Evolutionary conservation across 2,113 vertebrate genomes (phyloP).

Genomic region (Azemiops feae): DNA sequence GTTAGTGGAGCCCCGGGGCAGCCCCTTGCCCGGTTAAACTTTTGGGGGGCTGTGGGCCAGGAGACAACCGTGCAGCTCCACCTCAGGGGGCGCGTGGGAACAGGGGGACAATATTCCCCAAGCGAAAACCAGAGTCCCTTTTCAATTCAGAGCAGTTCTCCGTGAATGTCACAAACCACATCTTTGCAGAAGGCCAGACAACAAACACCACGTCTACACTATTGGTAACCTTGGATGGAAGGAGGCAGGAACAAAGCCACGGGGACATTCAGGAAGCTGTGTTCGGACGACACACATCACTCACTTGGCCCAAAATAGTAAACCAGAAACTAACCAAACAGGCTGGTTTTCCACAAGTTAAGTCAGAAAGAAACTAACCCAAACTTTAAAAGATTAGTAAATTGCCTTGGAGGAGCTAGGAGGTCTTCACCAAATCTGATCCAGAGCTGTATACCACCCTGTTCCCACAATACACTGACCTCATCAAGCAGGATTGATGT

Average conservation of each 20-base stretch:
- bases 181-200: not conserved
- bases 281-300: not conserved
- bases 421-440: too few species aligned
- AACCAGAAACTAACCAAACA: not conserved
- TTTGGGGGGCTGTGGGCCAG: not conserved
- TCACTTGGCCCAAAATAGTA: not conserved
- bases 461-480: not conserved
- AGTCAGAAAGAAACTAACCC: not conserved
- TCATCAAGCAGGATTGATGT: not conserved
- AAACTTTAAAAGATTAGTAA: not conserved
- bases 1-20: not conserved
- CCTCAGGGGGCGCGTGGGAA: not conserved
- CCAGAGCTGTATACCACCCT: not conserved
- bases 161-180: too few species aligned
- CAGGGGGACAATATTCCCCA: not conserved
- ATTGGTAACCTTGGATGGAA: not conserved
- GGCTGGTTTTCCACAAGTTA: not conserved
- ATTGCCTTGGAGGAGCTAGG: not conserved
- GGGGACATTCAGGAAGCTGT: not conserved
- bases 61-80: not conserved
- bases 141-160: not conserved
- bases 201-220: not conserved
- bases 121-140: not conserved
- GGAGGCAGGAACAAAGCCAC: too few species aligned
- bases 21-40: too few species aligned